Base-by-base conservation (phyloP, 2,888 invertebrate genomes). In the Orchesella flavescens region DNA sequence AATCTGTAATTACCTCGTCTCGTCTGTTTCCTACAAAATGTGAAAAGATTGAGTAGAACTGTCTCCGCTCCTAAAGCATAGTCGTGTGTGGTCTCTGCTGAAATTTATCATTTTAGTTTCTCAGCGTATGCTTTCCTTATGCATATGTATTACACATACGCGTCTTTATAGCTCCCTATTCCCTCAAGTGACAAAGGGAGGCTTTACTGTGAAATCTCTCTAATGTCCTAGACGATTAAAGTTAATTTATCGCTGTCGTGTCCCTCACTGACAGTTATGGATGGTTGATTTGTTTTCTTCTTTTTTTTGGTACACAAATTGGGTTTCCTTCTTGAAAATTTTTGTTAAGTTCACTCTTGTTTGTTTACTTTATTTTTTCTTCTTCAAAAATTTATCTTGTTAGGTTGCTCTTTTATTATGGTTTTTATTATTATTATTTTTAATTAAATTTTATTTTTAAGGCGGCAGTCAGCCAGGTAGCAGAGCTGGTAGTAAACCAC, bases 401-500 rank as follows among this genome's bases (percentile, higher is more conserved):
- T 59, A 24, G 5, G 15, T 71, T 34, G 4, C 10, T 79, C 49
- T 78, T 55, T 21, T 7, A 49, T 74, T 68, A 61, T 75, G 75
- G 17, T n/a, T 72, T 66, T 73, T 71, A 10, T 46, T 80, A 71
- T 76, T 2, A 75, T 15, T 49, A 5, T 23, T 65, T 61, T 55
- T 24, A 10, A 23, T 63, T 63, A 15, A 3, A 15, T 63, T 24
- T 83, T 44, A 53, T 83, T 65, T 76, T 84, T 21, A 82, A 90
- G 90, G 89, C 61, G 93, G 94, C 83, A 96, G 96, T 83, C 93
- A 96, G 89, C 95, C 96, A 63, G 94, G 94, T 46, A 96, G 96
- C 87, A 92, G 97, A 88, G 93, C 95, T 84, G 96, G 96, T 84
- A 96, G 96, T 85, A 96, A 97, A 90, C 97, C 97, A 86, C 95